Base-by-base conservation (phyloP, 2,888 invertebrate genomes). In the Listrodromus nycthemerus region DNA sequence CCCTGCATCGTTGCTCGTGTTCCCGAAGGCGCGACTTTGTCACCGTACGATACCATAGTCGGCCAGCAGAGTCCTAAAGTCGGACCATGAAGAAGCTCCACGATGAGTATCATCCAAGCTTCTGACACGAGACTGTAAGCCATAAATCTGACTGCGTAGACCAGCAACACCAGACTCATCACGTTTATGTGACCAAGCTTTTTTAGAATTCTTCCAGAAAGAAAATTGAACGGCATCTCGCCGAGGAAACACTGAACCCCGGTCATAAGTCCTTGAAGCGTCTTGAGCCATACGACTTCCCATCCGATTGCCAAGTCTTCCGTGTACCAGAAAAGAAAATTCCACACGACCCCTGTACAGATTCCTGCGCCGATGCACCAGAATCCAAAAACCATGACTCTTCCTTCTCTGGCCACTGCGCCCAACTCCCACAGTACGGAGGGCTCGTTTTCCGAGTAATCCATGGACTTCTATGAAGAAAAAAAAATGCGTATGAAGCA, bases 1-100 rank as follows among this genome's bases (percentile, higher is more conserved):
- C 98, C 98, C 96, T 97, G 93, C 90, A 98, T 96, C 16, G 98
- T 98, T 0, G 97, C 97, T 93, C 97, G 97, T 0, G 97, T 97
- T 10, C 98, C 98, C 0, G 96, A 95, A 1, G 97, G 97, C 1
- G 98, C 96, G 0, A 97, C 95, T 84, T 96, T 95, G 91, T 96
- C 97, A 0, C 98, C 98, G 93, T 98, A 98, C 0, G 97, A 97
- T 21, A 97, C 96, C 97, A 98, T 97, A 10, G 97, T 96, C 0
- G 98, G 96, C 92, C 97, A 98, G 90, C 97, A 97, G 91, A 98
- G 95, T 24, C 98, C 98, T 92, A 97, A 97, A 0, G 98, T 98
- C 27, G 98, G 94, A 0, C 98, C 98, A 93, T 98, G 98, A 8
- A 97, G 94, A 83, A 98, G 92, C 93, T 99, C 99, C 73, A 98